A percentile compares a stretch with the other conserved stretches of the same genome.
Evolutionary conservation across 2,888 invertebrate genomes (phyloP).

Genomic region (Hirtodrosophila cameraria): DNA sequence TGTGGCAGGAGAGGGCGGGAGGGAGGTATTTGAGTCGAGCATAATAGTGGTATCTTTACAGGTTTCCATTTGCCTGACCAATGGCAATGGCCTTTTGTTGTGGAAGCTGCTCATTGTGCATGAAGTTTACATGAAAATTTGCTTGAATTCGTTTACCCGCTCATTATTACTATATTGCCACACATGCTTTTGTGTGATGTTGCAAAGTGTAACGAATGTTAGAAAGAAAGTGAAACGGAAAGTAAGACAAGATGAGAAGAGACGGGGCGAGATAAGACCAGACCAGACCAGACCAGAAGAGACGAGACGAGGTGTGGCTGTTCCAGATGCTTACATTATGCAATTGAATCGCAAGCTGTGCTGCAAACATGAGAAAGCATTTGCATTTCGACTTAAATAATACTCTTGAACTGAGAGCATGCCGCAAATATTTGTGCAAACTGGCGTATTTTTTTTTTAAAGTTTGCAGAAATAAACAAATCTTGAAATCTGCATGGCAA

Average conservation of each 20-base stretch:
- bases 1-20: not conserved
- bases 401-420: not conserved
- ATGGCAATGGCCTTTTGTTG: conserved; percentile 61
- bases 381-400: conserved; percentile 1
- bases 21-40: not conserved
- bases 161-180: conserved; percentile 48
- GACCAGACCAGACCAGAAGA: conserved; percentile 8
- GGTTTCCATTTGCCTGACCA: conserved; percentile 50
- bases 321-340: conserved; percentile 32
- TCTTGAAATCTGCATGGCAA: no score
- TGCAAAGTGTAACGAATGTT: conserved; percentile 50
- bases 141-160: conserved; percentile 36
- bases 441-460: not conserved
- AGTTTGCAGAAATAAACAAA: conserved; percentile 2
- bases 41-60: not conserved
- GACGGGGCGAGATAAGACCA: conserved; percentile 27
- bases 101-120: conserved; percentile 64
- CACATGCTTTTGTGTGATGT: conserved; percentile 31
- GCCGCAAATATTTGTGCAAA: conserved; percentile 5
- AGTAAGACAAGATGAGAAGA: conserved; percentile 28
- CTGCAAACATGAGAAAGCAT: conserved; percentile 23
- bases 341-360: conserved; percentile 5
- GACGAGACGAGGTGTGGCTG: conserved; percentile 10
- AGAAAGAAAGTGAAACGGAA: conserved; percentile 37
- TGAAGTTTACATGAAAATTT: conserved; percentile 71